A percentile compares a stretch with the other conserved stretches of the same genome.
Conservation (phyloP, 1,140 invertebrate genomes). For the Drusus annulatus region DNA sequence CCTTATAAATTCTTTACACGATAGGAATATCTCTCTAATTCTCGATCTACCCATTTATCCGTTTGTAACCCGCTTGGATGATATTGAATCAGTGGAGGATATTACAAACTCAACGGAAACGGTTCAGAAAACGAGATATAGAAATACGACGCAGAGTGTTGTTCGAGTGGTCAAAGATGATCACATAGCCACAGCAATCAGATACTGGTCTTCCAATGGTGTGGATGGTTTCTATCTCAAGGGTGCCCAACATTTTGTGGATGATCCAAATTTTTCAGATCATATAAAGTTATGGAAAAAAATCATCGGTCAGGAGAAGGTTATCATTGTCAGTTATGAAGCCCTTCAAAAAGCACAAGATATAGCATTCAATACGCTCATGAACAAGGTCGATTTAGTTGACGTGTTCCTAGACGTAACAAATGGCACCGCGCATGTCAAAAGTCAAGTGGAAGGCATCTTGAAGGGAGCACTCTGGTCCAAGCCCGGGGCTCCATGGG, state of each 20-base stretch:
- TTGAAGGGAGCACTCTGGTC: conserved; percentile 74
- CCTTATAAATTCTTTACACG: conserved; percentile 75
- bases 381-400: conserved; percentile 79
- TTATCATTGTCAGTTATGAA: conserved; percentile 78
- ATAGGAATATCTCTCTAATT: conserved; percentile 79
- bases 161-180: conserved; percentile 58
- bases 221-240: conserved; percentile 89
- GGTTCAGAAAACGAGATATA: conserved; percentile 54
- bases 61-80: conserved; percentile 68
- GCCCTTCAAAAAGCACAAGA: conserved; percentile 69
- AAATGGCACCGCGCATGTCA: conserved; percentile 73
- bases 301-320: conserved; percentile 73
- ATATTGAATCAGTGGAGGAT: conserved; percentile 21
- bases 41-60: conserved; percentile 83
- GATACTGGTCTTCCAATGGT: conserved; percentile 77
- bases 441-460: conserved; percentile 72
- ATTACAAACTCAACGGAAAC: conserved; percentile 8
- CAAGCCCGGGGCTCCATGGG: conserved; percentile 78
- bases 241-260: conserved; percentile 73
- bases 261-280: conserved; percentile 67
- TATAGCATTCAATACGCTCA: conserved; percentile 68
- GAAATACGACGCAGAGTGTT: conserved; percentile 59
- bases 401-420: conserved; percentile 78
- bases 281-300: conserved; percentile 78
- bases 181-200: conserved; percentile 72